Base-by-base conservation (phyloP, 2,113 vertebrate genomes). In the Tragelaphus buxtoni region DNA sequence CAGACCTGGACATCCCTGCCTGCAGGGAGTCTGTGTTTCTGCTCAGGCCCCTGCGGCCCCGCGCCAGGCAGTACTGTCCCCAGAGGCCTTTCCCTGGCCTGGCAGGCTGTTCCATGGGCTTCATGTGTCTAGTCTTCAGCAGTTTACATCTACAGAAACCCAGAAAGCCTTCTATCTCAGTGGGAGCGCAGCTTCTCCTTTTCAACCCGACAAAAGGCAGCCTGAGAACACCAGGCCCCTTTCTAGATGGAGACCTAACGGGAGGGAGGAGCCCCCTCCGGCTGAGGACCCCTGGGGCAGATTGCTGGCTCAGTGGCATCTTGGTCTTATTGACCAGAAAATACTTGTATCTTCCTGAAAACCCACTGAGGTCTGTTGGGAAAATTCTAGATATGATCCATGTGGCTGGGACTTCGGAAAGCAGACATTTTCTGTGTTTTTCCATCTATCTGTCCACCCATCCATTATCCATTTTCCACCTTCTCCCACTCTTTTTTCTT, bases 241-340 rank as follows among this genome's bases (percentile, higher is more conserved):
- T 30, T 28, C 8, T 65, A 14, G 47, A 45, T 28, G 1, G 65
- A 39, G 95, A 18, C 39, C 32, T 2, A 0, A 55, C 24, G 2
- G 32, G 45, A 13, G 45, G 30, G 2, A 42, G 60, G 8, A 11
- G 9, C 4, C 69, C 30, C 69, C 51, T 20, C 55, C 0, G 1
- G 35, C 45, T 5, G 7, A 13, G 60, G 55, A 4, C 82, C 81
- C 47, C 30, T 28, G 10, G 16, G 14, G 30, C 39, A 49, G 45
- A 26, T 16, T 4, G 16, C 56, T 9, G 32, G 60, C 53, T 56
- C 7, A 2, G 28, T 4, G 2, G 32, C 7, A 1, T n/a, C 56
- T 0, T 1, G 1, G 13, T 39, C 24, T 61, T 5, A 4, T 3
- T 17, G 45, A 39, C 77, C 5, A 28, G 30, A 30, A 74, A 60